Percentiles rank a stretch among this genome's conserved stretches.
phyloP scores from a whole-genome alignment of 2,888 invertebrate genomes.

The Sinotaia quadrata region DNA sequence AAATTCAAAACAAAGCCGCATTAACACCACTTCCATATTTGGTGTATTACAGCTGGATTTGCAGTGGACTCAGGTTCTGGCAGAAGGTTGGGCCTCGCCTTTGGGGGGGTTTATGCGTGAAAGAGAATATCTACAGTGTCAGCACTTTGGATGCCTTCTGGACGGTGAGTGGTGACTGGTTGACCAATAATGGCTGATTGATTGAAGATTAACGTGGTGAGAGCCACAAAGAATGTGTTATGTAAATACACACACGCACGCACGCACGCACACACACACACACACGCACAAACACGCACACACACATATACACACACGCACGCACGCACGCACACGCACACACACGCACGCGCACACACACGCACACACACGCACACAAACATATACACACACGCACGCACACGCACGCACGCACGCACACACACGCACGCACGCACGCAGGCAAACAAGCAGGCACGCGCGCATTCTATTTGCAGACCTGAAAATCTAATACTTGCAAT shows the following conservation, averaged over 20 bases:
- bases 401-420: background rate
- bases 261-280: conserved; percentile 1
- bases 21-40: too few relatives aligned
- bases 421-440: conserved; percentile 11
- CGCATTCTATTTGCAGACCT: too few relatives aligned
- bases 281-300: conserved; percentile 8
- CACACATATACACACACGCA: background rate
- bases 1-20: too few relatives aligned
- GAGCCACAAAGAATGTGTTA: too few relatives aligned
- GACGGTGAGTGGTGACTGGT: conserved; percentile 74
- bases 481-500: too few relatives aligned
- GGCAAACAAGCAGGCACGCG: background rate
- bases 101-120: conserved; percentile 98
- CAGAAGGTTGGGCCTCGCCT: conserved; percentile 99
- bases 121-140: conserved; percentile 89
- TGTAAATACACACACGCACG: conserved; percentile 8
- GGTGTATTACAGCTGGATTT: conserved; percentile 91
- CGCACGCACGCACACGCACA: background rate
- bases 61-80: conserved; percentile 94
- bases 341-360: conserved; percentile 13
- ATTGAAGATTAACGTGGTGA: too few relatives aligned
- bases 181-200: too few relatives aligned
- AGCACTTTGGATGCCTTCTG: conserved; percentile 92
- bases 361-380: too few relatives aligned
- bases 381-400: conserved; percentile 8